Conservation (phyloP, 1,140 invertebrate species). For the Leptinotarsa undecemlineata region DNA sequence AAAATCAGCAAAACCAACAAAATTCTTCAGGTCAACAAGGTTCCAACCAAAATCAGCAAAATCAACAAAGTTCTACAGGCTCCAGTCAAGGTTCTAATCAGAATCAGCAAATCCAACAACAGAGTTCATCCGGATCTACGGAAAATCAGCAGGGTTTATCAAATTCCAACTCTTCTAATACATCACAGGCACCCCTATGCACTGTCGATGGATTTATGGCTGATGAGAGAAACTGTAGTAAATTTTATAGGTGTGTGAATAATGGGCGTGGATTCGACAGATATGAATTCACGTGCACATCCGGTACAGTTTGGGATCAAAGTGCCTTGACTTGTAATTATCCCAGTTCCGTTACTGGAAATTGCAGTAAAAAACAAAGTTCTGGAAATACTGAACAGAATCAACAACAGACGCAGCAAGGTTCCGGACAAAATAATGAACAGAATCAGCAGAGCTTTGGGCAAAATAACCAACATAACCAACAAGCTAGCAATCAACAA, state of each 20-base stretch:
- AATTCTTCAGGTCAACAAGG: constrained; percentile 11
- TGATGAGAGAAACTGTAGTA: constrained; percentile 35
- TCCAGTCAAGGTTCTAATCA: constrained; percentile 21
- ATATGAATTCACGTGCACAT: constrained; percentile 65
- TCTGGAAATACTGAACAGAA: constrained; percentile 14
- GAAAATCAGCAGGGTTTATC: constrained; percentile 18
- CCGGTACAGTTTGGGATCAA: constrained; percentile 68
- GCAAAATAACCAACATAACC: constrained; percentile 23
- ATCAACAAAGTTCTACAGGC: constrained; percentile 24
- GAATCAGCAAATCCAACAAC: constrained; percentile 25
- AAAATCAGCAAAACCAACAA: constrained; percentile 18
- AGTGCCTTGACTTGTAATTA: constrained; percentile 64
- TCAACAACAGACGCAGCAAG: constrained; percentile 25
- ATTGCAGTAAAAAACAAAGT: constrained; percentile 32
- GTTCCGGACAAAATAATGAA: constrained; percentile 18
- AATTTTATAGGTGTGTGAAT: constrained; percentile 63
- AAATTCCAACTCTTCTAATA: constrained; percentile 55
- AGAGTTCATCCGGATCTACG: constrained; percentile 26
- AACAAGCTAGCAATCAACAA: constrained; percentile 27
- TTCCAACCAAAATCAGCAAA: constrained; percentile 35
- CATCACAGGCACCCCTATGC: constrained; percentile 61
- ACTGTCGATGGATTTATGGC: constrained; percentile 12
- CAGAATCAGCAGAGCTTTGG: constrained; percentile 13
- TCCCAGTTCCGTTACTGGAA: constrained; percentile 52
- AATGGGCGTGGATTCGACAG: constrained; percentile 59